These are phyloP conservation scores for Baccha elongata DNA, from an alignment of 2,888 invertebrate species.

Conservation along the genomic window DNA sequence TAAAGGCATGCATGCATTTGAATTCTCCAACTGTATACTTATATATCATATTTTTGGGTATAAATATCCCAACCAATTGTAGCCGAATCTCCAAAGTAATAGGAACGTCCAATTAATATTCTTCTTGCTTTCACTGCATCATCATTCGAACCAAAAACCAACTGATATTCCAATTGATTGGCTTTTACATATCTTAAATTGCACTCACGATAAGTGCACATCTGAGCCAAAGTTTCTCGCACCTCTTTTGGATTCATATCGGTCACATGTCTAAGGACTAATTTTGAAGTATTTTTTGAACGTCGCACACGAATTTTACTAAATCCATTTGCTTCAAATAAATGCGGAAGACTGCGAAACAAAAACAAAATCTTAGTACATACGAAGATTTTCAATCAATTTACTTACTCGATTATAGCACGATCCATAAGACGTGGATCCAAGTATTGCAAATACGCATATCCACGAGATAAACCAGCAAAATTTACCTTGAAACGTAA, in stretches of 20 bases:
- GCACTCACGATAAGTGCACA: constrained; percentile 74
- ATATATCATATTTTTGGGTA: not conserved
- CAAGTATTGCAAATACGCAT: constrained; percentile 78
- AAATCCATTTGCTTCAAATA: constrained; percentile 52
- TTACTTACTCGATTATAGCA: constrained; percentile 75
- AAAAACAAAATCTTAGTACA: not conserved
- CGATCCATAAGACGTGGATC: constrained; percentile 64
- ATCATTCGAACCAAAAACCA: constrained; percentile 77
- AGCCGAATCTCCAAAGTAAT: constrained; percentile 74
- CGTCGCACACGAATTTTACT: constrained; percentile 70
- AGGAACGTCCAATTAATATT: constrained; percentile 64
- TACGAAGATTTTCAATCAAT: not conserved
- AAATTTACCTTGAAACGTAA: constrained; percentile 78
- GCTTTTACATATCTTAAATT: constrained; percentile 70
- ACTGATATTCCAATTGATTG: constrained; percentile 74
- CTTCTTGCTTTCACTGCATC: constrained; percentile 76
- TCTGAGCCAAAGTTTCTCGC: not conserved
- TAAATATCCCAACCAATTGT: constrained; percentile 74
- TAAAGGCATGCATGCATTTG: too few species aligned
- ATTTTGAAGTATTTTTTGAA: constrained; percentile 76
- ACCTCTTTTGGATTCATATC: constrained; percentile 21
- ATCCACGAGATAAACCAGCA: constrained; percentile 76
- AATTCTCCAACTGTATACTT: too few species aligned
- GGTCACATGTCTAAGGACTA: constrained; percentile 72
- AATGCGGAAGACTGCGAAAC: constrained; percentile 72